A percentile compares a stretch with the other conserved stretches of the same genome.
Evolutionary conservation across 2,113 vertebrate genomes (phyloP).

Genomic region (Indri indri): DNA sequence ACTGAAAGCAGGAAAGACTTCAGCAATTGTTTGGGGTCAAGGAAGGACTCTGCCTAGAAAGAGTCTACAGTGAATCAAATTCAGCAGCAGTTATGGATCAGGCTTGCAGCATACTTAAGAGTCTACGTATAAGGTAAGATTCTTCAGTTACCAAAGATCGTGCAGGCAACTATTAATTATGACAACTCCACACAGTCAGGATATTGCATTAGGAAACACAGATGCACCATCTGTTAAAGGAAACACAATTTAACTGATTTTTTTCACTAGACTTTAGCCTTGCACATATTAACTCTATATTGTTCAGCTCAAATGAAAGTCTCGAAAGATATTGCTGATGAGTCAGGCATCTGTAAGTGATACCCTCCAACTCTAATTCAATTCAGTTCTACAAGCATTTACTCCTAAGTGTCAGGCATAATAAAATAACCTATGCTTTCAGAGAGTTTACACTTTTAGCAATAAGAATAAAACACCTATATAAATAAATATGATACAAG

Average conservation of each 20-base stretch:
- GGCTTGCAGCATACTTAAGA: neutral
- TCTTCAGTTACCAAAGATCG: slow-evolving; percentile 58
- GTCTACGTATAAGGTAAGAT: slow-evolving; percentile 13
- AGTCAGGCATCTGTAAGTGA: neutral
- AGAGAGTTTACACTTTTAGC: neutral
- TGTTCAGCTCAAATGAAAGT: slow-evolving; percentile 60
- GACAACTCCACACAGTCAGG: slow-evolving; percentile 79
- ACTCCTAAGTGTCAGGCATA: neutral
- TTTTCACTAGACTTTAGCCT: slow-evolving; percentile 68
- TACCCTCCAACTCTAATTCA: neutral
- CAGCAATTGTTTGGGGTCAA: neutral
- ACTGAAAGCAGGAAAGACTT: neutral
- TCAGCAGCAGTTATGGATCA: neutral
- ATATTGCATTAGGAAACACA: slow-evolving; percentile 80
- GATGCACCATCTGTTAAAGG: slow-evolving; percentile 83
- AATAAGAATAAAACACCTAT: slow-evolving; percentile 2
- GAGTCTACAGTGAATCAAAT: neutral
- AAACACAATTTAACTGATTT: slow-evolving; percentile 78
- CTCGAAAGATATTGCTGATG: slow-evolving; percentile 57
- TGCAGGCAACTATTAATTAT: slow-evolving; percentile 80
- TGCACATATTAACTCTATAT: slow-evolving; percentile 77
- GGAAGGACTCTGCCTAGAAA: neutral
- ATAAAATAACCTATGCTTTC: slow-evolving; percentile 1
- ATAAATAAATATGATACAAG: neutral
- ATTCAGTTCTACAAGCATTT: neutral